phyloP scores from a whole-genome alignment of 1,140 invertebrate genomes.

The Caligus rogercresseyi region DNA sequence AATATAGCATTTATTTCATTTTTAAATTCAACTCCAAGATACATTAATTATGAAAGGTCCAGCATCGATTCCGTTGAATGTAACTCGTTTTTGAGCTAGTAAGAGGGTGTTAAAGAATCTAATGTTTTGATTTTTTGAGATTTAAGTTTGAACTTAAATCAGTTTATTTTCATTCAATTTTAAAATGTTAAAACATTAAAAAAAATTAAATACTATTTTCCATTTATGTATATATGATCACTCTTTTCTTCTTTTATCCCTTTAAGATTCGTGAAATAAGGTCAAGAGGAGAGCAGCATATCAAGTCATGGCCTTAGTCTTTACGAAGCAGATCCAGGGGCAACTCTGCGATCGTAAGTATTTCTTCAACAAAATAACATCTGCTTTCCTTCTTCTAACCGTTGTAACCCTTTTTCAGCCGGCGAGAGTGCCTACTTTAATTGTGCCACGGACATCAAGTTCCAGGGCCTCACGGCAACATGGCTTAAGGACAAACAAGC shows the following conservation, averaged over 20 bases:
- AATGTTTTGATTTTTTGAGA: background rate
- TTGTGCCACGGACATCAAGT: constrained; percentile 43
- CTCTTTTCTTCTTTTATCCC: background rate
- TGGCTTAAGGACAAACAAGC: constrained; percentile 81
- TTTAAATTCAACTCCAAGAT: too few relatives aligned
- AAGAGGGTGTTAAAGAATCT: too few relatives aligned
- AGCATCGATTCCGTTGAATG: too few relatives aligned
- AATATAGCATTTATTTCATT: too few relatives aligned
- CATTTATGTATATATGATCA: background rate
- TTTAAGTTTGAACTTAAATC: too few relatives aligned
- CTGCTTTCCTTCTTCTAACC: background rate
- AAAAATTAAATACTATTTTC: background rate
- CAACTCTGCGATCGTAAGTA: constrained; percentile 19
- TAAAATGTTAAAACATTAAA: background rate
- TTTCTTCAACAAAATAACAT: background rate
- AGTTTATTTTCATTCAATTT: background rate
- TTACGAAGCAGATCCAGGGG: constrained; percentile 18
- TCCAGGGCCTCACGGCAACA: constrained; percentile 37
- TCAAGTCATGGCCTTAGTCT: constrained; percentile 9
- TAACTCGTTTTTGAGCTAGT: too few relatives aligned
- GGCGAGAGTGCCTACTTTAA: constrained; percentile 68
- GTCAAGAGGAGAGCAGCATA: background rate
- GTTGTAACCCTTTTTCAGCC: constrained; percentile 37
- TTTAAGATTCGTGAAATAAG: too few relatives aligned
- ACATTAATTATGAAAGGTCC: too few relatives aligned